A percentile compares a stretch with the other conserved stretches of the same genome.
Evolutionary conservation across 2,797 vertebrate species (phyloP).

Genomic region (Aldrovandia affinis): DNA sequence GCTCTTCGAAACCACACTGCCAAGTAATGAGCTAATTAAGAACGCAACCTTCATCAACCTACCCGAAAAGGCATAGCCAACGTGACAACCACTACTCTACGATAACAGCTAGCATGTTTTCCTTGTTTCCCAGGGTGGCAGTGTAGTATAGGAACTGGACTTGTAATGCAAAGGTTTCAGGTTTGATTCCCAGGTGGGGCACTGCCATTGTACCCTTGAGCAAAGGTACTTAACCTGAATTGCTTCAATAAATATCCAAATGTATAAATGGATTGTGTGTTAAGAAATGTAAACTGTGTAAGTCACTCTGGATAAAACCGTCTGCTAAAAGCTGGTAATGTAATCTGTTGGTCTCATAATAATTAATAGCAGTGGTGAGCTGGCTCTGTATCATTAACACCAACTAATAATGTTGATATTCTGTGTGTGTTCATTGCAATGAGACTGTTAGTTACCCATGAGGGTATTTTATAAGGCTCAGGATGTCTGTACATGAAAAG

Average conservation of each 20-base stretch:
- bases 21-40: neutral
- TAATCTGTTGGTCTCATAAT: too few species aligned
- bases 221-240: too few species aligned
- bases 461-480: neutral
- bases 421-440: neutral
- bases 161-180: too few species aligned
- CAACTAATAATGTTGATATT: neutral
- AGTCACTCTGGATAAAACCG: too few species aligned
- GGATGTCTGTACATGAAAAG: neutral
- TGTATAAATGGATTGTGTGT: too few species aligned
- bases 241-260: too few species aligned
- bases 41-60: neutral
- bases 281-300: too few species aligned
- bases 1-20: neutral
- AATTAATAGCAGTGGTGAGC: neutral
- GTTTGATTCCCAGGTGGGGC: too few species aligned
- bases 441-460: neutral
- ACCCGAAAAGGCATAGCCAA: neutral
- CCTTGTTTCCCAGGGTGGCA: too few species aligned
- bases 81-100: neutral
- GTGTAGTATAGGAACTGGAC: too few species aligned
- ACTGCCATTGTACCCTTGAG: too few species aligned
- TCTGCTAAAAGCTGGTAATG: too few species aligned
- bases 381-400: neutral
- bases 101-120: neutral